These are phyloP conservation scores for Corythornis vintsioides DNA, from an alignment of 2,113 vertebrate genomes.

Conservation along the genomic window DNA sequence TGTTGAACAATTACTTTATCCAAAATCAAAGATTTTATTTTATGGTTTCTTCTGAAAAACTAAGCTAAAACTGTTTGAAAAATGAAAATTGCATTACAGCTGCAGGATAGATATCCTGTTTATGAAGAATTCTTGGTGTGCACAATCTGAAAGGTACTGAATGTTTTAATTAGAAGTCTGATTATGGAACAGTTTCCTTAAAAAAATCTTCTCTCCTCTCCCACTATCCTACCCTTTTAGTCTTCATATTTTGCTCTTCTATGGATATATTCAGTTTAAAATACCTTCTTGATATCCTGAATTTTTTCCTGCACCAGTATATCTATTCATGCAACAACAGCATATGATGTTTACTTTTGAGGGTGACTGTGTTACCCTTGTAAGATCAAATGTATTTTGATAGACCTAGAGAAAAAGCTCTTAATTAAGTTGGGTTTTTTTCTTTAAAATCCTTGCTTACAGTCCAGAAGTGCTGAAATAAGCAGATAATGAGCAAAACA, in stretches of 20 bases:
- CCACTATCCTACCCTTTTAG: neutral
- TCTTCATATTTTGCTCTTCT: neutral
- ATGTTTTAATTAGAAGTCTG: neutral
- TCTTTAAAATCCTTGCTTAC: neutral
- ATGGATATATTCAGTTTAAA: neutral
- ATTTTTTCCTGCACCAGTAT: neutral
- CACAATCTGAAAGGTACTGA: fast-evolving
- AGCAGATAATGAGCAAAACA: neutral
- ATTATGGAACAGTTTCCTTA: neutral
- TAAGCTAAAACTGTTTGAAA: neutral
- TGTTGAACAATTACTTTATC: neutral
- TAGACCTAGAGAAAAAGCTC: neutral
- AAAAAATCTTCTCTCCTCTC: neutral
- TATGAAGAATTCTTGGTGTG: neutral
- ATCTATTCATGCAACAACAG: neutral
- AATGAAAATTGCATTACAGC: neutral
- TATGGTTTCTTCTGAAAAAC: neutral
- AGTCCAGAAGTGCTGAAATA: neutral
- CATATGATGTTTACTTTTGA: neutral
- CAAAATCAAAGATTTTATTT: neutral
- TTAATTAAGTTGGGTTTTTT: neutral
- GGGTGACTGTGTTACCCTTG: neutral
- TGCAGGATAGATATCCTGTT: neutral
- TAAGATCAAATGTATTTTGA: neutral
- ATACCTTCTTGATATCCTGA: neutral